Conservation (phyloP, 2,113 vertebrate genomes). For the Dissostichus mawsoni region DNA sequence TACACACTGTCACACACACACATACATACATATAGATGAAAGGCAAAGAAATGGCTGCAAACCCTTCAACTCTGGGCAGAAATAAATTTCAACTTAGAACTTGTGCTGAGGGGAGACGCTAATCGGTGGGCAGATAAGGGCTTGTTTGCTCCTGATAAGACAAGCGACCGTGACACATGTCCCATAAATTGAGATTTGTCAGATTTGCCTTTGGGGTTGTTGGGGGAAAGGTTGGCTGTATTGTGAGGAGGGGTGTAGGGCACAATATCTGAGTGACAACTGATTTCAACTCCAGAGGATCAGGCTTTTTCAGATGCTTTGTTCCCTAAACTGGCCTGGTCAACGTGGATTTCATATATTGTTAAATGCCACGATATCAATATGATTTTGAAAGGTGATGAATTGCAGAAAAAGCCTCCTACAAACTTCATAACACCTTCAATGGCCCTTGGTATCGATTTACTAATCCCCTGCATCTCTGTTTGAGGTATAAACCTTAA, state of each 20-base stretch:
- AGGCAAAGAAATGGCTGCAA: slow-evolving; percentile 48
- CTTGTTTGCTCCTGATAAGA: slow-evolving; percentile 74
- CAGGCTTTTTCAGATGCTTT: background rate
- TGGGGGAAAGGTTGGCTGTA: slow-evolving; percentile 15
- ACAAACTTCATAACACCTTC: background rate
- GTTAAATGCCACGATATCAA: background rate
- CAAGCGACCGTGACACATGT: slow-evolving; percentile 57
- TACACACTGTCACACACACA: slow-evolving; percentile 35
- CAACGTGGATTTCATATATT: background rate
- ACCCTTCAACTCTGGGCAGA: slow-evolving; percentile 63
- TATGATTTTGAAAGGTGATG: background rate
- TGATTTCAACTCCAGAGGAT: slow-evolving; percentile 5
- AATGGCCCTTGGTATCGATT: background rate
- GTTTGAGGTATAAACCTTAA: background rate
- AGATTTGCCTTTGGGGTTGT: slow-evolving; percentile 61
- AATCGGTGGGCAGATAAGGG: slow-evolving; percentile 69
- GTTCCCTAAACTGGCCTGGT: background rate
- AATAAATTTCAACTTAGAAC: slow-evolving; percentile 76
- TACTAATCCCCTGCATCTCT: background rate
- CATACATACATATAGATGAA: slow-evolving; percentile 31
- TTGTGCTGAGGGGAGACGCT: slow-evolving; percentile 56
- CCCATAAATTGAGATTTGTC: slow-evolving; percentile 66
- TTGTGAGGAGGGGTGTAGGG: slow-evolving; percentile 8
- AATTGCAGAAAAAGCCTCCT: background rate
- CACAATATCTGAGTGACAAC: slow-evolving; percentile 16